Conservation (phyloP, 2,113 vertebrate species). For the Callaeas wilsoni region DNA sequence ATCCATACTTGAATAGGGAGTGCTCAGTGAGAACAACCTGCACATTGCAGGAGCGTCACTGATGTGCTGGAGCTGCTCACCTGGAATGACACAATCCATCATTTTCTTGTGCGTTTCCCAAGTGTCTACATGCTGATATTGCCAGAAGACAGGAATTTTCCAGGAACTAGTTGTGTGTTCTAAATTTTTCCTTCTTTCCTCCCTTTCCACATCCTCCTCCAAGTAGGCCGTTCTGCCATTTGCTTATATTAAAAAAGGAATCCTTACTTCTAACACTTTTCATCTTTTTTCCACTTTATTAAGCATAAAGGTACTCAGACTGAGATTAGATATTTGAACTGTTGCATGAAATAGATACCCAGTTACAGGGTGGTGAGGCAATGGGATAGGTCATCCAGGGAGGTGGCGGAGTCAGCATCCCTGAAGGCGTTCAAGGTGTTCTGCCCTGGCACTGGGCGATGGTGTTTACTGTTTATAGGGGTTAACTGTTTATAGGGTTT, state of each 20-base stretch:
- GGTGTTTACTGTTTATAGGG: background rate
- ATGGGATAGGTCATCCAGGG: accelerated
- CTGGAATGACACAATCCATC: accelerated
- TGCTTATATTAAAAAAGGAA: background rate
- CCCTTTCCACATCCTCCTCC: background rate
- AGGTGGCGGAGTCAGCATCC: background rate
- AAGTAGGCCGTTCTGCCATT: background rate
- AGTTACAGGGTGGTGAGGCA: accelerated
- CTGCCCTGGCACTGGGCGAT: too few relatives aligned
- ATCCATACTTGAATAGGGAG: accelerated
- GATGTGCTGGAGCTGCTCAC: background rate
- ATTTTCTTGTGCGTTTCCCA: background rate
- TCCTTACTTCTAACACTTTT: background rate
- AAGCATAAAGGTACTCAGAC: too few relatives aligned
- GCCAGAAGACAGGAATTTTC: background rate
- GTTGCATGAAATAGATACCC: accelerated
- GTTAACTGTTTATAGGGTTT: too few relatives aligned
- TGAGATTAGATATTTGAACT: background rate
- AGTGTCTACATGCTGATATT: too few relatives aligned
- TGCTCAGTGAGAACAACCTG: accelerated
- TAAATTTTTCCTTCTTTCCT: background rate
- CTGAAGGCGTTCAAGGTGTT: too few relatives aligned
- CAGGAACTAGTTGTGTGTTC: background rate
- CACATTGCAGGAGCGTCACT: background rate
- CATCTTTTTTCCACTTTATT: background rate